A percentile compares a stretch with the other conserved stretches of the same genome.
Conservation (phyloP, 2,797 vertebrate species). For the Oryzias dopingdopingensis region DNA sequence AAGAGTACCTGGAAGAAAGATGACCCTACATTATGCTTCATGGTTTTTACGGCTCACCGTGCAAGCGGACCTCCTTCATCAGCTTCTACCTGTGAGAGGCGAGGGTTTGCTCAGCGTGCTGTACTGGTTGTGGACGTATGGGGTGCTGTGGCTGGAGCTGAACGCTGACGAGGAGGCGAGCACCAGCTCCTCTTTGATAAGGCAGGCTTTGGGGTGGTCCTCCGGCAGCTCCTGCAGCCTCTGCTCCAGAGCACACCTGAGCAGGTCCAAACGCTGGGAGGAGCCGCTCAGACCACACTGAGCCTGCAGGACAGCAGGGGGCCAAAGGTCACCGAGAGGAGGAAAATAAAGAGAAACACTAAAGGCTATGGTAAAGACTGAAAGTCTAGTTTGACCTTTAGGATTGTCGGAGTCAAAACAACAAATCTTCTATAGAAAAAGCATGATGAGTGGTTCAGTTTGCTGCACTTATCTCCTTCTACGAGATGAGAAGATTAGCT, state of each 20-base stretch:
- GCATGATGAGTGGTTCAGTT: too few species aligned
- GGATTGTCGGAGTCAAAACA: too few species aligned
- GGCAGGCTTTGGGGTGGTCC: conserved; percentile 87
- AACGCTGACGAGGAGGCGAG: conserved; percentile 82
- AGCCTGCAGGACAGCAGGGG: conserved; percentile 68
- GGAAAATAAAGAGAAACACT: too few species aligned
- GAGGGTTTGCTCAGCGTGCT: conserved; percentile 89
- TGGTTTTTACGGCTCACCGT: too few species aligned
- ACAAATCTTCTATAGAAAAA: too few species aligned
- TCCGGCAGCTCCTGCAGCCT: conserved; percentile 83
- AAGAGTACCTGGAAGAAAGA: conserved; percentile 76
- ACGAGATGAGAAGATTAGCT: too few species aligned
- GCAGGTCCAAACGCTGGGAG: conserved; percentile 85
- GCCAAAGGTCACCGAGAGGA: background rate
- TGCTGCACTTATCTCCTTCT: too few species aligned
- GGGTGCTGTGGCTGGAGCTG: conserved; percentile 78
- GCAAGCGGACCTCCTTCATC: too few species aligned
- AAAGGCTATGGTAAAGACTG: too few species aligned
- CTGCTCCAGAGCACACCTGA: conserved; percentile 83
- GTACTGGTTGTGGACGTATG: conserved; percentile 85
- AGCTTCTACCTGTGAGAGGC: conserved; percentile 83
- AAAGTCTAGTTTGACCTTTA: too few species aligned
- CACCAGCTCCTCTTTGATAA: conserved; percentile 87
- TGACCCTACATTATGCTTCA: background rate
- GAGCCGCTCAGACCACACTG: conserved; percentile 86